phyloP scores from a whole-genome alignment of 2,797 vertebrate genomes.

The Smutsia gigantea region DNA sequence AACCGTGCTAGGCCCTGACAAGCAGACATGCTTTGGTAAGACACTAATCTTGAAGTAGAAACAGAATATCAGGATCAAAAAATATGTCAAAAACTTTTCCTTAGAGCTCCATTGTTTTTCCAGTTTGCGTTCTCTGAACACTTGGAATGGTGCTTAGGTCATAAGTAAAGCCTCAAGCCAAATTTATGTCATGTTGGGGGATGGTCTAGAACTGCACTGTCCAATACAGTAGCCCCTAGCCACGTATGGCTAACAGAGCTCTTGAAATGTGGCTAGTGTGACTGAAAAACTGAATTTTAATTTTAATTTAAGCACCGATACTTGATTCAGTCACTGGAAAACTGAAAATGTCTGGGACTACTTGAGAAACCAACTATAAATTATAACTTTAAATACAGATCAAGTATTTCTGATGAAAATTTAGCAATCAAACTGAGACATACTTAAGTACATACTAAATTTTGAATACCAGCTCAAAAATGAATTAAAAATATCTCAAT shows the following conservation, averaged over 20 bases:
- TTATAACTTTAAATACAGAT: neutral
- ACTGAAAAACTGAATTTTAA: neutral
- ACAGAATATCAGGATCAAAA: neutral
- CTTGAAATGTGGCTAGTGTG: neutral
- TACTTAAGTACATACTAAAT: neutral
- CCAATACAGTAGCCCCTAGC: neutral
- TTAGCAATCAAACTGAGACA: neutral
- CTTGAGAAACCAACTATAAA: neutral
- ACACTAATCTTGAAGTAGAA: neutral
- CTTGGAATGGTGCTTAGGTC: neutral
- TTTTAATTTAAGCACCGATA: constrained; percentile 35
- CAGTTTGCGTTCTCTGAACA: neutral
- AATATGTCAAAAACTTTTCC: neutral
- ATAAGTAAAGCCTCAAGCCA: neutral
- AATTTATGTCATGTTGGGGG: neutral
- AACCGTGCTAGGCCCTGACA: constrained; percentile 92
- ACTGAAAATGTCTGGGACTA: constrained; percentile 4
- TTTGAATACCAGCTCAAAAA: neutral
- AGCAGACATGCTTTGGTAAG: constrained; percentile 97
- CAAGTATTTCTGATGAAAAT: constrained; percentile 1
- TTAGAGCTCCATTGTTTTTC: neutral
- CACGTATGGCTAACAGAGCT: neutral
- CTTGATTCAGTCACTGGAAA: constrained; percentile 7
- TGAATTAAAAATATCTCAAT: neutral
- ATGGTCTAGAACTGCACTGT: neutral